Evolutionary conservation across 2,797 vertebrate species (phyloP), one percentile per base, ranked within the genome.

Genomic region (Astyanax mexicanus): DNA sequence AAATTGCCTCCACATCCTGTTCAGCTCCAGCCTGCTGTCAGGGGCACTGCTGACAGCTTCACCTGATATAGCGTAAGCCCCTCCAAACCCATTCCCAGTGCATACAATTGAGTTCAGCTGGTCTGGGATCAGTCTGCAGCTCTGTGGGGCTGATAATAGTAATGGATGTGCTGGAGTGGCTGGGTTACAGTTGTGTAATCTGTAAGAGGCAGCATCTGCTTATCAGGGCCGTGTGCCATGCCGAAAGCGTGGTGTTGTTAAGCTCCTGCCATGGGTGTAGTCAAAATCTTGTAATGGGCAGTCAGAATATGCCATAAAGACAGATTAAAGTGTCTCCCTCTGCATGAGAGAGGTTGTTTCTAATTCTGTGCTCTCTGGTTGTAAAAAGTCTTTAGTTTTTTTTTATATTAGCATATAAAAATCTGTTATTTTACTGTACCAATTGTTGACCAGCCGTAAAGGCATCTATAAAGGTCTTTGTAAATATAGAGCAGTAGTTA

Each of bases 1-100:
- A 75, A 77, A 80, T 72, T 80, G 35, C 47, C 68, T 69, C 45
- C 69, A 69, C 74, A 78, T 84, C 80, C 80, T 84, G 79, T 75
- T 75, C 78, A 61, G 68, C 62, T 49, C 13, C 79, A 62, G 49
- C 44, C 5, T 37, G 17, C 67, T 54, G 44, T 81, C 74, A 70
- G 35, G 27, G 76, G 74, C 58, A 72, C 40, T 32, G 47, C 67
- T 72, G 77, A 78, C 69, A 65, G 72, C 73, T 76, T 82, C 84
- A 52, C 69, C 37, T 66, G 64, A 68, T 75, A 54, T 55, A 54
- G 52, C 57, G 72, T 74, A 37, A 72, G 60, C 6, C 61, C 61
- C 23, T 54, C 25, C 37, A 64, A 37, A 37, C 64, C 61, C 21
- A 17, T 37, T 37, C 29, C 12, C 60, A 66, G 64, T 67, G 69